phyloP scores from a whole-genome alignment of 2,888 invertebrate species.

The Pollenia labialis region DNA sequence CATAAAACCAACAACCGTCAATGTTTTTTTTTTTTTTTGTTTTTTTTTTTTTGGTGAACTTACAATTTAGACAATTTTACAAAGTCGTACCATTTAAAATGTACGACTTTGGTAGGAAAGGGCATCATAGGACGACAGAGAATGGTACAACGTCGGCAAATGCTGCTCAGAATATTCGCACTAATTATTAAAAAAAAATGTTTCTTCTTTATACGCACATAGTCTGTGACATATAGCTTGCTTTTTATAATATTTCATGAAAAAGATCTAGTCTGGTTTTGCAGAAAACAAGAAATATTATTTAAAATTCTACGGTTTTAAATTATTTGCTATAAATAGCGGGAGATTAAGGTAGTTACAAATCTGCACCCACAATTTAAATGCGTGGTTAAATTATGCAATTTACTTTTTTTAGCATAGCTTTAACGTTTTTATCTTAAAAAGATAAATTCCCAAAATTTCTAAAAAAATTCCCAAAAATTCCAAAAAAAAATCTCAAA shows the following conservation, averaged over 20 bases:
- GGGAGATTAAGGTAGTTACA: too few species aligned
- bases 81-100: constrained; percentile 11
- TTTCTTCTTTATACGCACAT: not conserved
- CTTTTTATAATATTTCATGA: too few species aligned
- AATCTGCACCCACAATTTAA: too few species aligned
- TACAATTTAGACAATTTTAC: constrained; percentile 32
- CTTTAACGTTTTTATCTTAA: too few species aligned
- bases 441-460: too few species aligned
- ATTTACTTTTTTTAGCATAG: too few species aligned
- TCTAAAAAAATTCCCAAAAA: too few species aligned
- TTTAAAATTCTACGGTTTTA: not conserved
- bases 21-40: not conserved
- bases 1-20: not conserved
- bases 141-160: not conserved
- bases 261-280: too few species aligned
- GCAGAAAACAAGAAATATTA: not conserved
- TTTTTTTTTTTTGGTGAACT: constrained; percentile 13
- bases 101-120: constrained; percentile 22
- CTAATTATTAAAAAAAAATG: constrained; percentile 49
- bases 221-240: not conserved
- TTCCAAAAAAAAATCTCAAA: too few species aligned
- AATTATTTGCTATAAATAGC: too few species aligned
- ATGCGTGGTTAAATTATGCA: too few species aligned
- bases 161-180: constrained; percentile 57
- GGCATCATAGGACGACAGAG: not conserved